Evolutionary conservation across 2,113 vertebrate species (phyloP).

Genomic region (Rallus limicola): DNA sequence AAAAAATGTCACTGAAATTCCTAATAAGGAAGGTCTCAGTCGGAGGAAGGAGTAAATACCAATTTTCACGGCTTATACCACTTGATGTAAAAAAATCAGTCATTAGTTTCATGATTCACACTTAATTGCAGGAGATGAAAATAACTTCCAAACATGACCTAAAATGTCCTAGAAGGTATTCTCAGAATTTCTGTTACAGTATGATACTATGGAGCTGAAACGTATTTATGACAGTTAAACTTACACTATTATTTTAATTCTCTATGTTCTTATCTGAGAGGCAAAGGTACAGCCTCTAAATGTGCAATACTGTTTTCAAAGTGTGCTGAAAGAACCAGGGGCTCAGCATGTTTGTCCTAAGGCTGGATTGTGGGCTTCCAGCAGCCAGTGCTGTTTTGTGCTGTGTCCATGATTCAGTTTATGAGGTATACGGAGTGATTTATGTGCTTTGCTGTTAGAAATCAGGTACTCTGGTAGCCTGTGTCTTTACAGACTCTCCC

Average conservation of each 20-base stretch:
- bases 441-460: background rate
- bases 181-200: background rate
- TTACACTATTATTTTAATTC: background rate
- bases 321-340: background rate
- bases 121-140: background rate
- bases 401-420: background rate
- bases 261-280: background rate
- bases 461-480: background rate
- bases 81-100: background rate
- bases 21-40: background rate
- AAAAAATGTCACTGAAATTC: background rate
- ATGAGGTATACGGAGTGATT: background rate
- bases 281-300: background rate
- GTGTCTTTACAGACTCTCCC: background rate
- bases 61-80: background rate
- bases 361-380: background rate
- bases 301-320: background rate
- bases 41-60: background rate
- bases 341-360: background rate
- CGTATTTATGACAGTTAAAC: background rate
- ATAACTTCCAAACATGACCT: background rate
- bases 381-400: background rate
- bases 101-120: background rate
- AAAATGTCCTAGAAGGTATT: background rate
- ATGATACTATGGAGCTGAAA: background rate